These are phyloP conservation scores for Ageneiosus marmoratus DNA, from an alignment of 2,113 vertebrate genomes.

Conservation along the genomic window DNA sequence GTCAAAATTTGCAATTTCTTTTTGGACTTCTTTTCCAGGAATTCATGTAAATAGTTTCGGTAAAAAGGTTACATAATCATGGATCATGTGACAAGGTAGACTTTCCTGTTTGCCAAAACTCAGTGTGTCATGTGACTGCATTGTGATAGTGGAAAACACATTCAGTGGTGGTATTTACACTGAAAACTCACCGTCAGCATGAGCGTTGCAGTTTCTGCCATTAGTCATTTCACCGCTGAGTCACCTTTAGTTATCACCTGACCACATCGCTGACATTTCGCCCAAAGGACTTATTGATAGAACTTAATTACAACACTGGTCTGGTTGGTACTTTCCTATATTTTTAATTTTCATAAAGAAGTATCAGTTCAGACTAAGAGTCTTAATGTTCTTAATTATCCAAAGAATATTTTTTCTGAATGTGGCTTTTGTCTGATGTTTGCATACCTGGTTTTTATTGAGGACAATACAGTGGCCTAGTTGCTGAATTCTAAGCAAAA, in stretches of 20 bases:
- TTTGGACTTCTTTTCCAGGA: no score
- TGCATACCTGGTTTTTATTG: background rate
- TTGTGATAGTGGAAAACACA: conserved; percentile 35
- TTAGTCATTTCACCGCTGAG: background rate
- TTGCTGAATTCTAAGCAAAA: background rate
- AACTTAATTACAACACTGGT: background rate
- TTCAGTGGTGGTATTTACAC: background rate
- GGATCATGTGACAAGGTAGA: conserved; percentile 58
- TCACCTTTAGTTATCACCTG: conserved; percentile 24
- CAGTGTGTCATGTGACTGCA: conserved; percentile 49
- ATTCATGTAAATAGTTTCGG: conserved; percentile 44
- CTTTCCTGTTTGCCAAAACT: conserved; percentile 54
- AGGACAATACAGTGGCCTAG: background rate
- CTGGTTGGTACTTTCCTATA: background rate
- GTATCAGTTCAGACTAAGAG: background rate
- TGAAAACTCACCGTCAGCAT: conserved; percentile 25
- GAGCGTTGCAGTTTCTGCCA: conserved; percentile 34
- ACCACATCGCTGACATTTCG: background rate
- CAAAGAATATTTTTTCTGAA: background rate
- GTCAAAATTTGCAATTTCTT: no score
- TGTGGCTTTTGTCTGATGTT: background rate
- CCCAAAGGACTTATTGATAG: background rate
- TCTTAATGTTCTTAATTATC: no score
- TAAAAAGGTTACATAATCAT: conserved; percentile 35
- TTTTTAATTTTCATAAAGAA: background rate